Conservation (phyloP, 2,797 vertebrate genomes). For the Amphiprion clarkii region DNA sequence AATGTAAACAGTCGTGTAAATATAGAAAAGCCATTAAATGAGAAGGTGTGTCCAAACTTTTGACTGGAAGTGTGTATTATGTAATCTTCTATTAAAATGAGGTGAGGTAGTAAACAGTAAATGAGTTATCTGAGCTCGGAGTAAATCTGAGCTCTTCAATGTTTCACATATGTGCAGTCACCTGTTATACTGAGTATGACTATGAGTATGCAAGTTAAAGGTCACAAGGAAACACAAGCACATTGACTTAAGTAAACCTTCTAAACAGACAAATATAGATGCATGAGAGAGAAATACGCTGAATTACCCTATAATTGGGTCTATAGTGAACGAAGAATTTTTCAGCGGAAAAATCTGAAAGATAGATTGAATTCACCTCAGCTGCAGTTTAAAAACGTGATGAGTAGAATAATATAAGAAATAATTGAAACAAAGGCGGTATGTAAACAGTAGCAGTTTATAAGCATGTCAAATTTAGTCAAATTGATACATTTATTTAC, state of each 20-base stretch:
- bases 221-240: slow-evolving; percentile 56
- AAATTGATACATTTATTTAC: too few species aligned
- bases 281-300: not conserved
- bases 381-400: too few species aligned
- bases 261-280: slow-evolving; percentile 4
- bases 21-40: too few species aligned
- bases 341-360: not conserved
- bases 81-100: not conserved
- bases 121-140: not conserved
- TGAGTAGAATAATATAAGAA: too few species aligned
- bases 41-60: too few species aligned
- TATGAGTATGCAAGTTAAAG: slow-evolving; percentile 66
- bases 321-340: not conserved
- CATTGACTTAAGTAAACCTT: not conserved
- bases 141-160: slow-evolving; percentile 47
- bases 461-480: too few species aligned
- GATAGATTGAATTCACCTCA: not conserved
- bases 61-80: not conserved
- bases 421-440: too few species aligned
- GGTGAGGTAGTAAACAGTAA: not conserved
- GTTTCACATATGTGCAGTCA: slow-evolving; percentile 82
- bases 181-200: slow-evolving; percentile 76
- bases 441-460: too few species aligned
- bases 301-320: not conserved
- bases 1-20: too few species aligned